Evolutionary conservation across 2,113 vertebrate species (phyloP).

Genomic region (Anser cygnoides): DNA sequence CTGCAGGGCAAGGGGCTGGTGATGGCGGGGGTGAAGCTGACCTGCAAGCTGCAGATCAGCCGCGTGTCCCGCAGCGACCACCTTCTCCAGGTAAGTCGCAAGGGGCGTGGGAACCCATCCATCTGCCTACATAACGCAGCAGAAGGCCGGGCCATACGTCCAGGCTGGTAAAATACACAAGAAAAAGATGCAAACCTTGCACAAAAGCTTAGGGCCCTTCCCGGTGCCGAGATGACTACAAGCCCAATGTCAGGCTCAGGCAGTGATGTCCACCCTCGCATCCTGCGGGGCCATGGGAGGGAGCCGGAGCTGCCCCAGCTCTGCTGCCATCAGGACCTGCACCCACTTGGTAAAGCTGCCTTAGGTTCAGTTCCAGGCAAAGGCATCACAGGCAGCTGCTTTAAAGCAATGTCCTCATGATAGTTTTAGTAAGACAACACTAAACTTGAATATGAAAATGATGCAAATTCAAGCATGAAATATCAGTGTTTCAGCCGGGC

Average conservation of each 20-base stretch:
- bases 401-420: not conserved
- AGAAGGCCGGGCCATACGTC: fast-evolving
- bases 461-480: not conserved
- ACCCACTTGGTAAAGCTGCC: not conserved
- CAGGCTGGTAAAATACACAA: not conserved
- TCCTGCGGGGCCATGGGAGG: not conserved
- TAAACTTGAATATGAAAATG: not conserved
- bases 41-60: conserved; percentile 79
- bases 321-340: not conserved
- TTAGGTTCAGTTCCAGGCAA: not conserved
- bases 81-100: conserved; percentile 77
- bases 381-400: not conserved
- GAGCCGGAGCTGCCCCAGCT: not conserved
- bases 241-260: not conserved
- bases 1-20: conserved; percentile 76
- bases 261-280: not conserved
- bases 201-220: not conserved
- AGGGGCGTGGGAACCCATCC: fast-evolving
- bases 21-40: conserved; percentile 79
- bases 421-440: not conserved
- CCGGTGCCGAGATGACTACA: not conserved
- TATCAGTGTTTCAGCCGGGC: not conserved
- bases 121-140: fast-evolving
- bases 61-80: conserved; percentile 33
- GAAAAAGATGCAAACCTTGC: not conserved